These are phyloP conservation scores for Narcine bancroftii DNA, from an alignment of 2,113 vertebrate species.

Conservation along the genomic window DNA sequence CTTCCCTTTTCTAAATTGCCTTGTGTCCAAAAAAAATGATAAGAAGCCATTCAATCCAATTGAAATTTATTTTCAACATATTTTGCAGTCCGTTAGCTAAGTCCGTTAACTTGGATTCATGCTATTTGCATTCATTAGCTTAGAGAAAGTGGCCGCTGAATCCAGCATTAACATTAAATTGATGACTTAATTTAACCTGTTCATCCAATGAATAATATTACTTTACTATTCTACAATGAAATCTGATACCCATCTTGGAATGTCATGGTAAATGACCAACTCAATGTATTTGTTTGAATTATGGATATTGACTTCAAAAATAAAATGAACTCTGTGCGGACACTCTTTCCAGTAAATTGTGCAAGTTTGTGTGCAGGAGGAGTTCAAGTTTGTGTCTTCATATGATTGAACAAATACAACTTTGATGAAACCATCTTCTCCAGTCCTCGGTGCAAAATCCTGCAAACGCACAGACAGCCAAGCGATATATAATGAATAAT, in stretches of 20 bases:
- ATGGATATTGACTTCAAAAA: not conserved
- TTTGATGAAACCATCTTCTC: no score
- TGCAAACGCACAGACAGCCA: no score
- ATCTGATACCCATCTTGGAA: not conserved
- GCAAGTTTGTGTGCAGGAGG: not conserved
- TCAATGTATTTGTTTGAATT: not conserved
- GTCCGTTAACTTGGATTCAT: no score
- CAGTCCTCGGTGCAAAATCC: no score
- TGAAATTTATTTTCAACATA: not conserved
- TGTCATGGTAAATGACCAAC: not conserved
- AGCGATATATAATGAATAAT: no score
- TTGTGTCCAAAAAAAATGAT: not conserved
- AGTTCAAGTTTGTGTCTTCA: no score
- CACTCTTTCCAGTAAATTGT: not conserved
- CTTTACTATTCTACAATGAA: not conserved
- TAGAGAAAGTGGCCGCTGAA: no score
- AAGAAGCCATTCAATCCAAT: not conserved
- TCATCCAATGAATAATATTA: not conserved
- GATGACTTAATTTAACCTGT: not conserved
- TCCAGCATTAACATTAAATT: not conserved
- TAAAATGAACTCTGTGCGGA: no score
- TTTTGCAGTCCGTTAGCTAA: not conserved
- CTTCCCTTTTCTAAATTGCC: not conserved
- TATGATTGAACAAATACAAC: no score
- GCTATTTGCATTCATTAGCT: no score